Conservation (phyloP, 2,113 vertebrate genomes). For the Mystacornis crossleyi region DNA sequence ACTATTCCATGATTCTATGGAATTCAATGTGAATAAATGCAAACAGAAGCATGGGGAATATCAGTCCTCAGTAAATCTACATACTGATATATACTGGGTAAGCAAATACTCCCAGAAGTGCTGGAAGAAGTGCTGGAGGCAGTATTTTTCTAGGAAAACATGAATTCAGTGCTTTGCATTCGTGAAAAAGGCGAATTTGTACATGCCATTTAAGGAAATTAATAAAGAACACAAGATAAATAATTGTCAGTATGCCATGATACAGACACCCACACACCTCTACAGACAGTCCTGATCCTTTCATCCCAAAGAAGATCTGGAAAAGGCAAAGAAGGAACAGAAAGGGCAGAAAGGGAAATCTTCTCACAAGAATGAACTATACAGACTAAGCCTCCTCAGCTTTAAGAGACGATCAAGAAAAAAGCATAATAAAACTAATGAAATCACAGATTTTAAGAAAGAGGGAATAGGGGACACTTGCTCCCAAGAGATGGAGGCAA, state of each 20-base stretch:
- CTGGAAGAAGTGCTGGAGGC: not conserved
- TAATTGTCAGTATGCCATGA: not conserved
- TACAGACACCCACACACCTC: not conserved
- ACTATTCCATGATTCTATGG: not conserved
- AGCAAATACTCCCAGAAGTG: not conserved
- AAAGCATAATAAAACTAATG: not conserved
- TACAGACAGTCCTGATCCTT: not conserved
- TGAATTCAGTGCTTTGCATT: not conserved
- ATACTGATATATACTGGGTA: not conserved
- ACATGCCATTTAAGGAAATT: not conserved
- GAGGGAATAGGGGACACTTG: not conserved
- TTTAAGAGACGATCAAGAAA: not conserved
- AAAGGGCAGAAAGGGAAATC: not conserved
- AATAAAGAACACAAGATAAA: not conserved
- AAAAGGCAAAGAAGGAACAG: not conserved
- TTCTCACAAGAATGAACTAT: not conserved
- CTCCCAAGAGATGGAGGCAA: not conserved
- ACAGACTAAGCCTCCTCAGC: not conserved
- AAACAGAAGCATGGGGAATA: not conserved
- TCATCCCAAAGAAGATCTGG: not conserved
- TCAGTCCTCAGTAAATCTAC: not conserved
- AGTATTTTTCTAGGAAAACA: not conserved
- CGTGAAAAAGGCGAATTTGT: not conserved
- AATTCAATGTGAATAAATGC: not conserved
- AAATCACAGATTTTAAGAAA: not conserved